These are phyloP conservation scores for Rhinoderma darwinii DNA, from an alignment of 2,113 vertebrate species.

Conservation along the genomic window DNA sequence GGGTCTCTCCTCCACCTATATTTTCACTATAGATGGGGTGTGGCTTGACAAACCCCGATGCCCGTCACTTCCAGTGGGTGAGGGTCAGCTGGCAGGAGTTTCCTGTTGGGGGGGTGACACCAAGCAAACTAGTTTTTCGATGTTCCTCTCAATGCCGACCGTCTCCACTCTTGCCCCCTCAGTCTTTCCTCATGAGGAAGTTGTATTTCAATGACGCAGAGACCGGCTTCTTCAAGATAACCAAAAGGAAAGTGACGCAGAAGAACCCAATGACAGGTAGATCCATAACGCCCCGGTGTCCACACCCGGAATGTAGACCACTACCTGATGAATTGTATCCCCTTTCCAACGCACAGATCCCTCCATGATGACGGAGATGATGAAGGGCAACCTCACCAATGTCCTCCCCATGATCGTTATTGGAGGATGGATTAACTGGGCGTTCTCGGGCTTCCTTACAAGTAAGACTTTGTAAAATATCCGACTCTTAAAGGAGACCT, in stretches of 20 bases:
- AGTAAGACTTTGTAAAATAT: slow-evolving; percentile 69
- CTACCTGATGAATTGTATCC: background rate
- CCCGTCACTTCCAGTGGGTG: no score
- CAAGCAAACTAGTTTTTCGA: no score
- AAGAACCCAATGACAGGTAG: slow-evolving; percentile 84
- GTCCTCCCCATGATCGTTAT: slow-evolving; percentile 85
- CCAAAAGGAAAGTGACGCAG: slow-evolving; percentile 80
- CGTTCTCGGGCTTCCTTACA: slow-evolving; percentile 84
- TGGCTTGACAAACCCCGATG: no score
- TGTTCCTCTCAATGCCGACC: background rate
- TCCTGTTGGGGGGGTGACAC: no score
- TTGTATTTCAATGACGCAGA: slow-evolving; percentile 81
- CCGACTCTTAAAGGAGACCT: no score
- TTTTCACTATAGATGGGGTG: no score
- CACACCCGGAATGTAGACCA: no score
- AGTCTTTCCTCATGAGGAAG: slow-evolving; percentile 85
- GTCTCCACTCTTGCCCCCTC: background rate
- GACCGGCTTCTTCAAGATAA: slow-evolving; percentile 81
- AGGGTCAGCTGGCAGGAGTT: no score
- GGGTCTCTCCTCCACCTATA: no score
- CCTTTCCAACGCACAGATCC: slow-evolving; percentile 69
- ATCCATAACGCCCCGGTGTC: no score
- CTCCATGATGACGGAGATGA: slow-evolving; percentile 84
- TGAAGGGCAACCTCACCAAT: slow-evolving; percentile 84
- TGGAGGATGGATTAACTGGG: slow-evolving; percentile 88